A percentile compares a stretch with the other conserved stretches of the same genome.
Evolutionary conservation across 2,888 invertebrate species (phyloP).

Genomic region (Drosophila eohydei): DNA sequence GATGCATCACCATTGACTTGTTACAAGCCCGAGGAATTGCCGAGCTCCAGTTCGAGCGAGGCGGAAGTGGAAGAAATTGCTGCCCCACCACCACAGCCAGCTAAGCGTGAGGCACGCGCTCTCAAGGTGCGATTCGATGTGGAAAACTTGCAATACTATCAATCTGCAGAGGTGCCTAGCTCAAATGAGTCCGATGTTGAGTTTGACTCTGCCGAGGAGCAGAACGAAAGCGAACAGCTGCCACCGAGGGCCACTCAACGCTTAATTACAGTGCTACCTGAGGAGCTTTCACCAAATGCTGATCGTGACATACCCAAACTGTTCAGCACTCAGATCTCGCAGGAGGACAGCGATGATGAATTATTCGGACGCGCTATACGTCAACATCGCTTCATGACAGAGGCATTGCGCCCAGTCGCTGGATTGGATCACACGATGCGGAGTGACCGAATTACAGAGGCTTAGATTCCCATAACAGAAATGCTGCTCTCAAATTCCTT

Average conservation of each 20-base stretch:
- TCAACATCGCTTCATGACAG: slow-evolving; percentile 85
- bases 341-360: slow-evolving; percentile 57
- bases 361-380: slow-evolving; percentile 84
- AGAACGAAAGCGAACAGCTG: background rate
- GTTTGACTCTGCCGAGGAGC: slow-evolving; percentile 28
- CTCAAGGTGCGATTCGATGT: slow-evolving; percentile 78
- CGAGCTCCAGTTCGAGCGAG: slow-evolving; percentile 60
- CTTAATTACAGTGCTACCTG: slow-evolving; percentile 28
- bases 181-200: slow-evolving; percentile 53
- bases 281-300: background rate
- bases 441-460: slow-evolving; percentile 42
- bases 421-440: slow-evolving; percentile 14
- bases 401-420: slow-evolving; percentile 71
- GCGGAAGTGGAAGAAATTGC: slow-evolving; percentile 30
- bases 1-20: slow-evolving; percentile 56
- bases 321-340: slow-evolving; percentile 73
- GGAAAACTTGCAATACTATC: slow-evolving; percentile 69
- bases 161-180: slow-evolving; percentile 54
- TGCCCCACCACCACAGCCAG: slow-evolving; percentile 45
- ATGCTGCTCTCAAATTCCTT: slow-evolving; percentile 60
- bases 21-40: slow-evolving; percentile 60
- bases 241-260: slow-evolving; percentile 66
- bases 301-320: slow-evolving; percentile 52
- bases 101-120: slow-evolving; percentile 52
- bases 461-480: slow-evolving; percentile 33